A percentile compares a stretch with the other conserved stretches of the same genome.
Evolutionary conservation across 2,888 invertebrate species (phyloP).

Genomic region (Hartigia nigra): DNA sequence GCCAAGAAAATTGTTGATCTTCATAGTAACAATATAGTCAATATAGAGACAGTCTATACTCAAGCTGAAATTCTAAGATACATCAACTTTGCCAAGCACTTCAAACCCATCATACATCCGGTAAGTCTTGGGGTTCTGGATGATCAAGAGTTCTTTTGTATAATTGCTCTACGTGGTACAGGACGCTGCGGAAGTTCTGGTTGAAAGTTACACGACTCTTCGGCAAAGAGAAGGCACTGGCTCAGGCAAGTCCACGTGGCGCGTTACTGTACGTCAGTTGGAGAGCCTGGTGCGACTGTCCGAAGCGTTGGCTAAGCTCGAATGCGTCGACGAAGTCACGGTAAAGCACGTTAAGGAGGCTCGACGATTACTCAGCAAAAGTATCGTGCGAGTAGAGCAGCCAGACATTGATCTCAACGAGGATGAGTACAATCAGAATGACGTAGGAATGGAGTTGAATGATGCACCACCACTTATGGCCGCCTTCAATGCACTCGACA

Average conservation of each 20-base stretch:
- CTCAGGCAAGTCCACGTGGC: conserved; percentile 83
- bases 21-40: conserved; percentile 86
- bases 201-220: conserved; percentile 88
- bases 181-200: conserved; percentile 86
- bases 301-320: conserved; percentile 96
- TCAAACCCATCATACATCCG: conserved; percentile 88
- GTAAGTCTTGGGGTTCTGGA: conserved; percentile 64
- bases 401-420: conserved; percentile 95
- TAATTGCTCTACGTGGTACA: conserved; percentile 43
- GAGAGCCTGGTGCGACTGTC: conserved; percentile 96
- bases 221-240: conserved; percentile 84
- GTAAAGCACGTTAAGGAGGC: conserved; percentile 93
- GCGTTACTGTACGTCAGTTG: conserved; percentile 96
- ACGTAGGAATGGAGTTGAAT: conserved; percentile 71
- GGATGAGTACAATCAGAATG: conserved; percentile 72
- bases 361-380: conserved; percentile 90
- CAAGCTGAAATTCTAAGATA: conserved; percentile 93
- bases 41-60: conserved; percentile 83
- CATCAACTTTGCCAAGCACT: conserved; percentile 95
- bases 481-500: conserved; percentile 40
- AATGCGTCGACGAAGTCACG: conserved; percentile 91
- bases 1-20: conserved; percentile 95
- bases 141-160: conserved; percentile 12
- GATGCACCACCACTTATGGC: conserved; percentile 64
- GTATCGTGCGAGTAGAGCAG: conserved; percentile 96